Evolutionary conservation across 2,113 vertebrate genomes (phyloP).

Genomic region (Anolis carolinensis): DNA sequence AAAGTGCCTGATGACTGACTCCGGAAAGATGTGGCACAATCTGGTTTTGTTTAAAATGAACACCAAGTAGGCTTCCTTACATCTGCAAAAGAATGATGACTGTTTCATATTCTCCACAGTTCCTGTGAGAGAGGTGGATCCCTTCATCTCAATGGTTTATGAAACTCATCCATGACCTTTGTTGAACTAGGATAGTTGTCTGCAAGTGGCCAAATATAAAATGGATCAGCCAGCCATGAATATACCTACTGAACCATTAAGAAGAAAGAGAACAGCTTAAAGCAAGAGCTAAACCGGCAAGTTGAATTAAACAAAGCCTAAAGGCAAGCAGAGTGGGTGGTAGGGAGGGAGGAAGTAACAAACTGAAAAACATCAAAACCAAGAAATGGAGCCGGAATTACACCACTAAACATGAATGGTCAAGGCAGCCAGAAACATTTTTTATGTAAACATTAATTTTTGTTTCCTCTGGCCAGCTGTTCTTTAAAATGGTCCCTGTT

Average conservation of each 20-base stretch:
- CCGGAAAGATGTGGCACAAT: constrained; percentile 47
- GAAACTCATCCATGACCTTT: constrained; percentile 39
- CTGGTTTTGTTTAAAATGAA: constrained; percentile 66
- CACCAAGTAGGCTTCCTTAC: constrained; percentile 57
- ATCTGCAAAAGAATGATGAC: constrained; percentile 62
- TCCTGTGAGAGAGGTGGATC: constrained; percentile 54
- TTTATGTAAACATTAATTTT: neutral
- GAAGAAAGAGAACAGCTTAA: neutral
- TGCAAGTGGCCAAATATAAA: constrained; percentile 15
- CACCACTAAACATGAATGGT: neutral
- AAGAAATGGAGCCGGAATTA: neutral
- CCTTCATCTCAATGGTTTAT: constrained; percentile 40
- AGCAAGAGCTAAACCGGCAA: neutral
- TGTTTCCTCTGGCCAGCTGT: neutral
- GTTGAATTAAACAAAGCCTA: neutral
- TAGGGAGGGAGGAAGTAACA: neutral
- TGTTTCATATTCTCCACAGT: constrained; percentile 46
- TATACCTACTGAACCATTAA: constrained; percentile 1
- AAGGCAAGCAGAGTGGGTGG: neutral
- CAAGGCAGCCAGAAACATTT: neutral
- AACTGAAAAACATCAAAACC: neutral
- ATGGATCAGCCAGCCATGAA: neutral
- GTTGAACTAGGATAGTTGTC: constrained; percentile 25
- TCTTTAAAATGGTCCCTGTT: neutral
- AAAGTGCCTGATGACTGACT: constrained; percentile 51